Evolutionary conservation across 2,113 vertebrate genomes (phyloP).

Genomic region (Semnornis frantzii): DNA sequence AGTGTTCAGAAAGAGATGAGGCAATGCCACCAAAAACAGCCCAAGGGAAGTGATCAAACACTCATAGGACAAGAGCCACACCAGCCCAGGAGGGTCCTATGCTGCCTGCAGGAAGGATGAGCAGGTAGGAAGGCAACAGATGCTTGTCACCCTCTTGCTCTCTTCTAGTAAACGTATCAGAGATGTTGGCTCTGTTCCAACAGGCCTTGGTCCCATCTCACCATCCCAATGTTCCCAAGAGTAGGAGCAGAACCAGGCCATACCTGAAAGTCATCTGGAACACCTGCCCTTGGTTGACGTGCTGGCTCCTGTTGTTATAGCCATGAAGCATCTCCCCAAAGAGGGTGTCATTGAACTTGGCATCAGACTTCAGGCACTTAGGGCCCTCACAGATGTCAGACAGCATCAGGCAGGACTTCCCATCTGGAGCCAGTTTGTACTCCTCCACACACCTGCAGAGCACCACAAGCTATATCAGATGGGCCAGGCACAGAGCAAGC

Average conservation of each 20-base stretch:
- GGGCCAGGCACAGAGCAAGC: background rate
- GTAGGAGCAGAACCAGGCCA: background rate
- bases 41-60: background rate
- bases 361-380: slow-evolving; percentile 87
- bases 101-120: background rate
- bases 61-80: rapidly evolving
- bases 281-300: slow-evolving; percentile 93
- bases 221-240: background rate
- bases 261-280: slow-evolving; percentile 99
- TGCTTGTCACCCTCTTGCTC: background rate
- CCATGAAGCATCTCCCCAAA: slow-evolving; percentile 98
- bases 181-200: background rate
- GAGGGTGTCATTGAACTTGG: slow-evolving; percentile 93
- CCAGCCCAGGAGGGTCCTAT: background rate
- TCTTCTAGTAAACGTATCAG: background rate
- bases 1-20: background rate
- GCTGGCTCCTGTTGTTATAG: slow-evolving; percentile 94
- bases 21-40: background rate
- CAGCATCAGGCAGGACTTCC: slow-evolving; percentile 93
- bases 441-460: slow-evolving; percentile 92
- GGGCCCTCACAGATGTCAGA: slow-evolving; percentile 92
- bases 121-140: background rate
- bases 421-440: slow-evolving; percentile 91
- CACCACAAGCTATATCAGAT: background rate
- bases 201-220: background rate